Evolutionary conservation across 1,140 invertebrate genomes (phyloP).

Genomic region (Atopsyche davidsoni): DNA sequence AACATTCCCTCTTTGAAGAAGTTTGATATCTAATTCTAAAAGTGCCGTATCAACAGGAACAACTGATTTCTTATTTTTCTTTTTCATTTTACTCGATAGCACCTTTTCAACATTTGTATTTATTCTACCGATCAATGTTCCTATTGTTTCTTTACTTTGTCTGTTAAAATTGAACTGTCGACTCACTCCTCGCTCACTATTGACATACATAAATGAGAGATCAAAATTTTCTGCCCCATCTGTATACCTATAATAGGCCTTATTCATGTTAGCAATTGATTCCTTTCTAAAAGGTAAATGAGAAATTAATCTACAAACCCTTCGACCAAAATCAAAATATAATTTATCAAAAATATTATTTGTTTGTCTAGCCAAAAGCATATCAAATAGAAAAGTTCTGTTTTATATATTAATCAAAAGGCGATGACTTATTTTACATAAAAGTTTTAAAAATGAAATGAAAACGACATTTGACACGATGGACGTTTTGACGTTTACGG

Average conservation of each 20-base stretch:
- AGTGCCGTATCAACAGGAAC: constrained; percentile 24
- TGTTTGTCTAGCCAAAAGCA: too few relatives aligned
- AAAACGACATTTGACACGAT: too few relatives aligned
- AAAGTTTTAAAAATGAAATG: too few relatives aligned
- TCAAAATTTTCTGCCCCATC: constrained; percentile 38
- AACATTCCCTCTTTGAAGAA: constrained; percentile 32
- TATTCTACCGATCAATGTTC: constrained; percentile 53
- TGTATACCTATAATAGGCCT: constrained; percentile 46
- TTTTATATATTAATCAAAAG: too few relatives aligned
- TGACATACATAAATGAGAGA: constrained; percentile 47
- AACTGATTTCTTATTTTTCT: constrained; percentile 34
- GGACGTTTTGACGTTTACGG: too few relatives aligned
- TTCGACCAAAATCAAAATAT: too few relatives aligned
- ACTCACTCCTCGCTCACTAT: constrained; percentile 39
- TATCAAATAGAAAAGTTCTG: too few relatives aligned
- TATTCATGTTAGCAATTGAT: constrained; percentile 50
- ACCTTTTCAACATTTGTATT: constrained; percentile 56
- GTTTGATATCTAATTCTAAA: constrained; percentile 32
- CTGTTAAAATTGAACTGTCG: constrained; percentile 65
- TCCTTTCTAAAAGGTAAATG: too few relatives aligned
- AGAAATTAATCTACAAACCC: too few relatives aligned
- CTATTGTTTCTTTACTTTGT: constrained; percentile 51
- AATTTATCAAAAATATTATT: too few relatives aligned
- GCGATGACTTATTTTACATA: too few relatives aligned
- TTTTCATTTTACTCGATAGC: constrained; percentile 43